Base-by-base conservation (phyloP, 2,113 vertebrate species). In the Chrysochloris asiatica region DNA sequence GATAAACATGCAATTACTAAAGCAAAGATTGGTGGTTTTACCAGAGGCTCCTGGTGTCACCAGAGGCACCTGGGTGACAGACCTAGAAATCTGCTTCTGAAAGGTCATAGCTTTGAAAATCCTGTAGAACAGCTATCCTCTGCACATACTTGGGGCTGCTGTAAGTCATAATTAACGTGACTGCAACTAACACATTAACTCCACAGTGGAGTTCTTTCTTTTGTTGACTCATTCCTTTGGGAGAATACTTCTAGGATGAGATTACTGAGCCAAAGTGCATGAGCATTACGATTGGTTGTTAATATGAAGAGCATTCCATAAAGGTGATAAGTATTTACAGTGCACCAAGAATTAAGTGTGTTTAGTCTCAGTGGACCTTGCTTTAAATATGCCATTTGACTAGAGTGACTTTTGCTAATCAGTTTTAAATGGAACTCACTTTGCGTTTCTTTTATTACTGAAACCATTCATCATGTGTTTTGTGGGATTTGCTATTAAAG, bases 121-220 rank as follows among this genome's bases (percentile, higher is more conserved):
- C 61, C 61, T 63, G 11, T 33, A 22, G 28, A 63, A 30, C 61
- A 67, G 13, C 36, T 67, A n/a, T 36, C 17, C 33, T 36, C 63
- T 36, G 33, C 63, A 67, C 14, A n/a, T n/a, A n/a, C 63, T 30
- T 67, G 63, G 63, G 63, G 16, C 36, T 36, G 33, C 63, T 67
- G 12, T n/a, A 36, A 36, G n/a, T 67, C 16, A 33, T 33, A 67
- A 36, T 17, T 36, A 10, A 36, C 63, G n/a, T 1, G 28, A 67
- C 33, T 17, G n/a, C 16, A 67, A 33, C 8, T 36, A 19, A 67
- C 16, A 36, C 76, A 12, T 52, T 88, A 83, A 52, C 19, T 38
- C 56, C n/a, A 88, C 28, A 83, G 12, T 71, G 26, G 19, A 90
- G 84, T 47, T 69, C 54, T 86, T 90, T 80, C 48, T 90, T 63